Evolutionary conservation across 2,888 invertebrate genomes (phyloP), one percentile per base, ranked within the genome.

Genomic region (Aporophyla nigra): DNA sequence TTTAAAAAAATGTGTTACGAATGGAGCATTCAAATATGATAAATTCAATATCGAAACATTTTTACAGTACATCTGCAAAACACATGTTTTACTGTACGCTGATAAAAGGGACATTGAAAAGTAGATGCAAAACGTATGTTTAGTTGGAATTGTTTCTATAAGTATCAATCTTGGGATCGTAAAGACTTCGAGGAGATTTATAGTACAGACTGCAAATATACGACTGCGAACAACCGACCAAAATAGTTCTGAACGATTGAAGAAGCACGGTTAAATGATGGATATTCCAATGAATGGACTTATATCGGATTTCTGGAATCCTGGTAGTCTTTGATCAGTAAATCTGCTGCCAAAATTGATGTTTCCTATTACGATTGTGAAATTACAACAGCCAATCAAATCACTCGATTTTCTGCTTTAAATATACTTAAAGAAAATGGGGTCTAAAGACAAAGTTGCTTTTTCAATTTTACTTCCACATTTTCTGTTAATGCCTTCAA

Each of bases 131-230:
- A 86, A 78, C 71, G 46, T 67, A 67, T 75, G 56, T 71, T 68
- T 49, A 49, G 61, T 67, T 75, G 62, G 75, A 62, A 69, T 82
- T 73, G 71, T 85, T 87, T 76, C 74, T 78, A 74, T 66, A 85
- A 71, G 71, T 78, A 74, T 82, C 69, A 71, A 85, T 85, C 85
- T 79, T 75, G 71, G 59, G 56, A 69, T 74, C 71, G 83, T 85
- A 77, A 82, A 82, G 70, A 61, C 76, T 80, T 74, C 56, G 43
- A 56, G 14, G 79, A 82, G 79, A 87, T 87, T 85, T 83, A 86
- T 83, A 61, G 53, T 79, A 77, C 73, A 74, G 71, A 69, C 53
- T 61, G 79, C 66, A 79, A 79, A 87, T 79, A 87, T 85, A 85
- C 79, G 75, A 79, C 43, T 72, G 68, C 40, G 61, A 79, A 83